Conservation (phyloP, 2,888 invertebrate species). For the Philhelius pedissequus region DNA sequence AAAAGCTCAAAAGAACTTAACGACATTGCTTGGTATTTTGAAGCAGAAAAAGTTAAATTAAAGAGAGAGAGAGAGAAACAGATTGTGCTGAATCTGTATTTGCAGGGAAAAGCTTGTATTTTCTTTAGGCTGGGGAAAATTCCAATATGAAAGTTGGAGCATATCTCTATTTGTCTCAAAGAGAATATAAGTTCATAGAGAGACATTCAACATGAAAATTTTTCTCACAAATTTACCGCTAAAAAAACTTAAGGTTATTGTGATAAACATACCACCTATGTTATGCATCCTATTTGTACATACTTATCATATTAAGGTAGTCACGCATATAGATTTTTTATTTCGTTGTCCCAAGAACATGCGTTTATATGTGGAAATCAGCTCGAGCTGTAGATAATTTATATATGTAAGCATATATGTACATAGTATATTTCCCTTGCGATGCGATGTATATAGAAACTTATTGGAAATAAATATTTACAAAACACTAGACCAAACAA, state of each 20-base stretch:
- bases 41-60: background rate
- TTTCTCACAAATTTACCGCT: background rate
- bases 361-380: background rate
- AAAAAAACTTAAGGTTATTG: constrained; percentile 34
- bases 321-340: constrained; percentile 51
- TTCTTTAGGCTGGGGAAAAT: background rate
- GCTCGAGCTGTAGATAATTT: background rate
- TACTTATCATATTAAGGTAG: constrained; percentile 51
- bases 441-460: too few relatives aligned
- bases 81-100: background rate
- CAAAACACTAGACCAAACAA: too few relatives aligned
- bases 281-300: background rate
- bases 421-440: too few relatives aligned
- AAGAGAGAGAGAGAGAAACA: too few relatives aligned
- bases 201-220: background rate
- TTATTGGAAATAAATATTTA: too few relatives aligned
- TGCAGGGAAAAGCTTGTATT: background rate
- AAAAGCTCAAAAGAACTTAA: background rate
- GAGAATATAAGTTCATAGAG: background rate
- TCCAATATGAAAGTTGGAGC: background rate
- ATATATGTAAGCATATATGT: too few relatives aligned
- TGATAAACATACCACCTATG: constrained; percentile 41
- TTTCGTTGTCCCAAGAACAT: constrained; percentile 35
- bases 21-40: background rate
- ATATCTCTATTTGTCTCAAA: background rate